A percentile compares a stretch with the other conserved stretches of the same genome.
Evolutionary conservation across 2,888 invertebrate species (phyloP).

Genomic region (Lithosia quadra): DNA sequence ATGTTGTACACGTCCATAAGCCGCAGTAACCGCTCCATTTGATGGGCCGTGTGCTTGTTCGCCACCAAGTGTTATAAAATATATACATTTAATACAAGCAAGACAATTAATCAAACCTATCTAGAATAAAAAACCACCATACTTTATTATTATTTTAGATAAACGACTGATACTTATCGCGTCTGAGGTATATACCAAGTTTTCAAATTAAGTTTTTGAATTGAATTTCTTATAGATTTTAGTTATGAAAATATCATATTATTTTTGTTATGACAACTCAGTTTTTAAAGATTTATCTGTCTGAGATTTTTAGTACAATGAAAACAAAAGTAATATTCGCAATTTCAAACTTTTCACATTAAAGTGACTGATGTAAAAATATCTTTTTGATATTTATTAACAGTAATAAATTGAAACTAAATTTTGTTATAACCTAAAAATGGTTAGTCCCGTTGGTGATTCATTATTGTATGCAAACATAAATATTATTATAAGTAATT

Average conservation of each 20-base stretch:
- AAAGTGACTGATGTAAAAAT: background rate
- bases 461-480: too few relatives aligned
- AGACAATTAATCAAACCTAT: slow-evolving; percentile 7
- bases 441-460: background rate
- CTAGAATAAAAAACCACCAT: slow-evolving; percentile 4
- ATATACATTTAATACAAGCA: too few relatives aligned
- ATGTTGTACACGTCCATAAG: too few relatives aligned
- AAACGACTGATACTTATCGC: slow-evolving; percentile 21
- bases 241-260: slow-evolving; percentile 28
- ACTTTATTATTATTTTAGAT: slow-evolving; percentile 25
- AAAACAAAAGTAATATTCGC: background rate
- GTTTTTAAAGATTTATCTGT: slow-evolving; percentile 13
- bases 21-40: too few relatives aligned
- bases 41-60: too few relatives aligned
- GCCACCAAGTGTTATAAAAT: too few relatives aligned
- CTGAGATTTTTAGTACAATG: slow-evolving; percentile 7
- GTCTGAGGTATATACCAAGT: slow-evolving; percentile 31
- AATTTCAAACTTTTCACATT: background rate
- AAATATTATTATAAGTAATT: too few relatives aligned
- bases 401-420: background rate
- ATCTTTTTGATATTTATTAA: background rate
- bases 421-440: background rate
- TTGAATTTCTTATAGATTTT: slow-evolving; percentile 21
- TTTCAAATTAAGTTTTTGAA: slow-evolving; percentile 42
- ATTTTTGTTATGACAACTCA: slow-evolving; percentile 33